Evolutionary conservation across 2,113 vertebrate species (phyloP), one percentile per base, ranked within the genome.

Genomic region (Mustela lutreola): DNA sequence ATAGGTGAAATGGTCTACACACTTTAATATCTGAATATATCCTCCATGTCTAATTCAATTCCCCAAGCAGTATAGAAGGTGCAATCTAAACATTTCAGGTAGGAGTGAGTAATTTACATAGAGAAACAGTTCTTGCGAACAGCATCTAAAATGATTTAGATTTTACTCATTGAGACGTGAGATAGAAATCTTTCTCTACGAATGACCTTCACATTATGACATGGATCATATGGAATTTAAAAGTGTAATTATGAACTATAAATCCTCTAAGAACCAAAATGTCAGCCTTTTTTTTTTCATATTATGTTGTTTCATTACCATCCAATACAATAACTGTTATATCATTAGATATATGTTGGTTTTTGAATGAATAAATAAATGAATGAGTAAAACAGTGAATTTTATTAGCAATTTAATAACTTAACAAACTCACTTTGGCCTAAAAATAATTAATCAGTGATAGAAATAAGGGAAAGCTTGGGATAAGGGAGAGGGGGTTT

Each of bases 11-110:
- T 91, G 11, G 39, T 67, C 45, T 82, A 89, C 7, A 91, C 11
- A 53, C 94, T 93, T 85, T 91, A 93, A 90, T 80, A 91, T 58
- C 58, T 90, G 56, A 95, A 79, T 91, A 89, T 82, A 67, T 89
- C 36, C 28, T 79, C 60, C 7, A 75, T 63, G 28, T 91, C 81
- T 86, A 81, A 95, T 67, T 97, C 62, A 71, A 78, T 79, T 89
- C 45, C 62, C 87, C 56, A 84, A 83, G 60, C 22, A 62, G 15
- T 56, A 71, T 21, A 79, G 92, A 95, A 94, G 56, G 22, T 70
- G 1, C 42, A 89, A 42, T 85, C 81, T 87, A 94, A 95, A 95
- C 19, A 91, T n/a, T 62, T 85, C 33, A 89, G 28, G 56, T 75
- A 86, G 33, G 33, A 97, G 50, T 50, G 2, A 80, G 26, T 89